These are phyloP conservation scores for Odontamblyopus rebecca DNA, from an alignment of 2,797 vertebrate species.

Conservation along the genomic window DNA sequence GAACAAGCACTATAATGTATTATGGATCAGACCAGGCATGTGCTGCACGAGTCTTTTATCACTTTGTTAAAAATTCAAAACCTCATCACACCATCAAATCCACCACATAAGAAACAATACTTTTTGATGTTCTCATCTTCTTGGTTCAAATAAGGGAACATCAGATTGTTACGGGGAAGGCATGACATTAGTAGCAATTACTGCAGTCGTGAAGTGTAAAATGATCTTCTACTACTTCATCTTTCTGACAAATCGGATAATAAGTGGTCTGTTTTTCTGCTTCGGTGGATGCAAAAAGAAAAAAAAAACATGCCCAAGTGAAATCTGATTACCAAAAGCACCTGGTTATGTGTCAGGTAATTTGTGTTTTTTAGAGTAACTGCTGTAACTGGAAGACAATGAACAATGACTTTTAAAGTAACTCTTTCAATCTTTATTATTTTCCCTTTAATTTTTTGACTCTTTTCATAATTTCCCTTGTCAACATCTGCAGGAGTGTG, in stretches of 20 bases:
- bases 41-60: not conserved
- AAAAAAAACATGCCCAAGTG: too few relatives aligned
- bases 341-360: too few relatives aligned
- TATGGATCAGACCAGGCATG: not conserved
- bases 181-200: slow-evolving; percentile 34
- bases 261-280: not conserved
- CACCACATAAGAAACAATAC: slow-evolving; percentile 32
- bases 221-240: slow-evolving; percentile 19
- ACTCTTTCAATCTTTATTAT: too few relatives aligned
- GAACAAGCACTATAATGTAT: not conserved
- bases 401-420: too few relatives aligned
- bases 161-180: slow-evolving; percentile 38
- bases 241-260: not conserved
- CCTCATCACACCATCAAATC: slow-evolving; percentile 31
- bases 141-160: slow-evolving; percentile 37
- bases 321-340: too few relatives aligned
- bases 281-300: not conserved
- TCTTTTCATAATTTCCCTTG: too few relatives aligned
- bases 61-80: slow-evolving; percentile 3
- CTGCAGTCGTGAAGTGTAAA: slow-evolving; percentile 28
- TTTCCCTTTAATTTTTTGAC: too few relatives aligned
- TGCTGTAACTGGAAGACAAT: too few relatives aligned
- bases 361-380: too few relatives aligned
- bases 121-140: slow-evolving; percentile 34
- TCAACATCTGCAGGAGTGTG: too few relatives aligned